Percentiles rank a stretch among this genome's conserved stretches.
Conservation (phyloP, 2,797 vertebrate species). For the Sorex maritimensis region DNA sequence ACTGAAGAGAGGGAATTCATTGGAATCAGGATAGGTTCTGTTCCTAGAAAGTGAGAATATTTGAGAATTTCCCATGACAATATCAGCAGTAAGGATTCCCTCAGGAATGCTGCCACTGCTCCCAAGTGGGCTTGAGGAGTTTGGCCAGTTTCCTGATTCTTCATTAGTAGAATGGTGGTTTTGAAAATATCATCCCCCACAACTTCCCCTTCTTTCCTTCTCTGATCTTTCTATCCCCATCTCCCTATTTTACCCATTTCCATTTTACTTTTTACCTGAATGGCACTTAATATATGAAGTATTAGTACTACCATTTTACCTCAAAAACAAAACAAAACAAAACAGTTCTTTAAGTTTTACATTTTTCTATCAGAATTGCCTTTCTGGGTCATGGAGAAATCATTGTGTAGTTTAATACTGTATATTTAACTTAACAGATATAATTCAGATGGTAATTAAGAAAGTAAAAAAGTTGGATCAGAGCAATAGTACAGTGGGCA, state of each 20-base stretch:
- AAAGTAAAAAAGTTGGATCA: neutral
- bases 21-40: slow-evolving; percentile 7
- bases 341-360: slow-evolving; percentile 28
- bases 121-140: slow-evolving; percentile 53
- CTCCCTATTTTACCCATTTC: neutral
- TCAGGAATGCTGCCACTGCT: slow-evolving; percentile 58
- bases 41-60: slow-evolving; percentile 82
- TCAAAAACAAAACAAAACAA: slow-evolving; percentile 1
- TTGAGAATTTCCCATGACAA: slow-evolving; percentile 75
- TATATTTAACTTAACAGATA: neutral
- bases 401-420: neutral
- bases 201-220: neutral
- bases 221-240: neutral
- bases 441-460: neutral
- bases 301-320: slow-evolving; percentile 26
- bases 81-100: slow-evolving; percentile 59
- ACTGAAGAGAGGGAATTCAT: neutral
- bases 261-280: slow-evolving; percentile 30
- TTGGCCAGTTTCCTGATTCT: slow-evolving; percentile 74
- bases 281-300: slow-evolving; percentile 56
- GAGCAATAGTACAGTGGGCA: neutral
- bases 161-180: slow-evolving; percentile 59
- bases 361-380: neutral
- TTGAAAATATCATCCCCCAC: neutral
- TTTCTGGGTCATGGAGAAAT: neutral